These are phyloP conservation scores for Conger conger DNA, from an alignment of 2,113 vertebrate genomes.

Conservation along the genomic window DNA sequence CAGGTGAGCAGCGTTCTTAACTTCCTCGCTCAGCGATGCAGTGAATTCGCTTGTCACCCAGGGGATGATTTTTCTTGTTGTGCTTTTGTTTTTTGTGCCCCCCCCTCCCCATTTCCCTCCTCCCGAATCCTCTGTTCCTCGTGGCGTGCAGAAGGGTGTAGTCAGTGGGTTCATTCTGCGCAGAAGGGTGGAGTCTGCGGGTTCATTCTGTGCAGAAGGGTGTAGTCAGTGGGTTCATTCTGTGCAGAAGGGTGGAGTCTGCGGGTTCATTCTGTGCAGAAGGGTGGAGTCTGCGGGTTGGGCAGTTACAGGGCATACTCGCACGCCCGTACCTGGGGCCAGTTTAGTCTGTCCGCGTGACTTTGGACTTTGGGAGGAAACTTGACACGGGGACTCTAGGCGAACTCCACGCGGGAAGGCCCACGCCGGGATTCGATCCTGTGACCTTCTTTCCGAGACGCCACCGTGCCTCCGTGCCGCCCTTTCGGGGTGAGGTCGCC, in stretches of 20 bases:
- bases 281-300: not conserved
- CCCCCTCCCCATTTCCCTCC: not conserved
- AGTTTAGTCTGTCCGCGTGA: no score
- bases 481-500: not conserved
- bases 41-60: no score
- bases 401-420: no score
- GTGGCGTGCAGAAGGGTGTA: not conserved
- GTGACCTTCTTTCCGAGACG: no score
- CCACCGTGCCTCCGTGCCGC: no score
- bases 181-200: not conserved
- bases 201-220: not conserved
- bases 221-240: not conserved
- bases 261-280: not conserved
- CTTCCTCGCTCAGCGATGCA: no score
- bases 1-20: no score
- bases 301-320: not conserved
- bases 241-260: not conserved
- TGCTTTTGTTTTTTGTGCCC: not conserved
- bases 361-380: no score
- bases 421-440: no score
- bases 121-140: not conserved
- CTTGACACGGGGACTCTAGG: no score
- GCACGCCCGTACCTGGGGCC: not conserved
- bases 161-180: not conserved
- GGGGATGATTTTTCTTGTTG: not conserved